phyloP scores from a whole-genome alignment of 1,140 invertebrate genomes.

The Panagrolaimus sp. region DNA sequence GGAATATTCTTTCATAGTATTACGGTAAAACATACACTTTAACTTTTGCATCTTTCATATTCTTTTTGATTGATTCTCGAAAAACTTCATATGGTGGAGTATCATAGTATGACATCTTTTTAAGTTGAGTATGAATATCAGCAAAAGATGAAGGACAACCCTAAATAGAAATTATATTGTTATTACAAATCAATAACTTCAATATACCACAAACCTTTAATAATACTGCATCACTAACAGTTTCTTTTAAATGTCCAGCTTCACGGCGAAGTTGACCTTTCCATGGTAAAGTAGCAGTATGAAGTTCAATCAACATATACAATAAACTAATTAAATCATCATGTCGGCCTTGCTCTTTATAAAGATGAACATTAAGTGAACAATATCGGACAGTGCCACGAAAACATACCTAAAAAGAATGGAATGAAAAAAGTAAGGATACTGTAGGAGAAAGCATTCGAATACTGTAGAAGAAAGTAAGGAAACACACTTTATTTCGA shows the following conservation, averaged over 20 bases:
- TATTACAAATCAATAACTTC: neutral
- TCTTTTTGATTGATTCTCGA: constrained; percentile 28
- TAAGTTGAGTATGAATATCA: constrained; percentile 32
- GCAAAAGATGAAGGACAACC: constrained; percentile 38
- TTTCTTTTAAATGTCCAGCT: constrained; percentile 33
- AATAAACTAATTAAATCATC: constrained; percentile 27
- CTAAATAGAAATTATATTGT: constrained; percentile 15
- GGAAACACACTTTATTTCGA: constrained; percentile 31
- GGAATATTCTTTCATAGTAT: neutral
- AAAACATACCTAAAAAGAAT: constrained; percentile 28
- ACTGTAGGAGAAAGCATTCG: neutral
- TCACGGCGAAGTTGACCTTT: constrained; percentile 43
- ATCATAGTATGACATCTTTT: constrained; percentile 42
- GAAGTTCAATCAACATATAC: constrained; percentile 66
- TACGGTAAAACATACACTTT: constrained; percentile 29
- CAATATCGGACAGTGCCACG: constrained; percentile 95
- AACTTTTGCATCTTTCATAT: constrained; percentile 33
- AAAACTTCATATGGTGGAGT: constrained; percentile 39
- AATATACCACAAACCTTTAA: constrained; percentile 17
- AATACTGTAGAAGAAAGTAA: neutral
- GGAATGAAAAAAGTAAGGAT: neutral
- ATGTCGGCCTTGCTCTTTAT: constrained; percentile 37
- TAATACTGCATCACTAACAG: constrained; percentile 31
- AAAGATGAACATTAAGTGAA: constrained; percentile 31
- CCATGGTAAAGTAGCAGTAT: constrained; percentile 96